Base-by-base conservation (phyloP, 2,797 vertebrate genomes). In the Nannoperca australis region DNA sequence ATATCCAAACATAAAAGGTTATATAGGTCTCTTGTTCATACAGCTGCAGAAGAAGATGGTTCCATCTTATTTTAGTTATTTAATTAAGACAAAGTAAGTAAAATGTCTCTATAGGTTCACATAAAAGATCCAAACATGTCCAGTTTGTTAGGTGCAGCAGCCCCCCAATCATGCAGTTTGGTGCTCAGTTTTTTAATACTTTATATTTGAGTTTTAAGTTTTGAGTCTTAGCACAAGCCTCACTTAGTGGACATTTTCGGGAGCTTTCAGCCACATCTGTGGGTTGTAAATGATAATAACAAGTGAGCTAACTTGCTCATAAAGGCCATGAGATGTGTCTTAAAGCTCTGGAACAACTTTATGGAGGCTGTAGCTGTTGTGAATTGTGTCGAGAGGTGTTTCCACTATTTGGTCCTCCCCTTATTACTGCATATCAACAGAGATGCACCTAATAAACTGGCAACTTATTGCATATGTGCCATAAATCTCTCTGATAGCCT, bases 401-500 rank as follows among this genome's bases (percentile, higher is more conserved):
- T 59, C n/a, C 14, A 4, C 10, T 54, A 13, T 27, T 81, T 22
- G 53, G 14, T 24, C 64, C 44, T 9, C 12, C 2, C 15, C 32
- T 17, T 30, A n/a, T 45, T 18, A 20, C 64, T 54, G 47, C 45
- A 18, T 12, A 20, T 44, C 36, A n/a, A 17, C 6, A 3, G 32
- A 40, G 42, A 60, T 22, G 64, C 63, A 55, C 30, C 38, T 73
- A 62, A 65, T 72, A 55, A 75, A 45, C 62, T 59, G 81, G 47
- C 49, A 30, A 51, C 64, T 51, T 11, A 42, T 38, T 15, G 7
- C 53, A 45, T 1, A 12, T 1, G 44, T 1, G 1, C 59, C 58
- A 75, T 86, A 76, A 82, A 82, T 90, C 79, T 64, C 42, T 95
- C 95, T 95, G 95, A 97, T 95, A 90, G 92, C 83, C 94, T 92